Conservation (phyloP, 2,888 invertebrate species). For the Polyommatus iphigenia region DNA sequence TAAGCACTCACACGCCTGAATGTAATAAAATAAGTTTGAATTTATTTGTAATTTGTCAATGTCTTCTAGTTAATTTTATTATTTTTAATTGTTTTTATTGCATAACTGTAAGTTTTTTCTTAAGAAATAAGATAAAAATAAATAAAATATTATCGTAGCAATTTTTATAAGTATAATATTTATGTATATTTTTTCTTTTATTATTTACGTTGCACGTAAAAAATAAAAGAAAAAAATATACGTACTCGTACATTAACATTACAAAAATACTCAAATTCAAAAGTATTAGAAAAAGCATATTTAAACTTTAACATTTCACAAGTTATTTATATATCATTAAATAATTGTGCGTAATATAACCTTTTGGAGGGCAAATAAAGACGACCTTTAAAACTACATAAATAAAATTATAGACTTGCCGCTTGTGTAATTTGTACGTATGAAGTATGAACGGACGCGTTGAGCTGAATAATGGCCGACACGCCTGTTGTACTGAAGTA, state of each 20-base stretch:
- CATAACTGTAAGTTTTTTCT: too few relatives aligned
- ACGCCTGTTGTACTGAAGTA: not conserved
- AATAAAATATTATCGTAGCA: not conserved
- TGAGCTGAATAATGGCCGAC: not conserved
- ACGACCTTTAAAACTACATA: conserved; percentile 1
- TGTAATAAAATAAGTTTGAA: too few relatives aligned
- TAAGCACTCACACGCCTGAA: too few relatives aligned
- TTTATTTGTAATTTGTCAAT: too few relatives aligned
- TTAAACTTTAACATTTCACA: not conserved
- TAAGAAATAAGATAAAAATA: too few relatives aligned
- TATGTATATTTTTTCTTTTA: too few relatives aligned
- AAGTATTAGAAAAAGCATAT: not conserved
- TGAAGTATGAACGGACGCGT: not conserved
- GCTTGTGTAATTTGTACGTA: not conserved
- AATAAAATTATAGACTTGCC: not conserved
- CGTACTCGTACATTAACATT: too few relatives aligned
- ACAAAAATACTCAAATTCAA: not conserved
- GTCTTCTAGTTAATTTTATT: too few relatives aligned
- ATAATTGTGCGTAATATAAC: conserved; percentile 13
- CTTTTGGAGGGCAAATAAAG: not conserved
- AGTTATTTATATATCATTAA: not conserved
- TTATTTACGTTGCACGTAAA: too few relatives aligned
- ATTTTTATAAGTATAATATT: too few relatives aligned
- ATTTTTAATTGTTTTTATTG: too few relatives aligned
- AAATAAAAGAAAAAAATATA: too few relatives aligned